These are phyloP conservation scores for Zygothrica quintamaculata DNA, from an alignment of 2,888 invertebrate genomes.

Conservation along the genomic window DNA sequence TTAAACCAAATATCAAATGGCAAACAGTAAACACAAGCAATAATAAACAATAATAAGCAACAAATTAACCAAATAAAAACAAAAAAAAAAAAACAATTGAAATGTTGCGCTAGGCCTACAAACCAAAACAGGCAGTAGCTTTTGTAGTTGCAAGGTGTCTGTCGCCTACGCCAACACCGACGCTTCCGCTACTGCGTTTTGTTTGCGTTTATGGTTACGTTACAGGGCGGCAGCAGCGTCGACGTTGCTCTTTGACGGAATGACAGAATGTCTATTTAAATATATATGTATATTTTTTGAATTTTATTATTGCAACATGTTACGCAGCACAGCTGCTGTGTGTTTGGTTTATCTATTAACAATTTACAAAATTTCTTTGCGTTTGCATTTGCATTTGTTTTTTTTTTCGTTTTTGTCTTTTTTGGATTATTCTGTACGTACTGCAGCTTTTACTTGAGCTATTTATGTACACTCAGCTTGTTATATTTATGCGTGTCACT, in stretches of 20 bases:
- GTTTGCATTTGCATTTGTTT: constrained; percentile 47
- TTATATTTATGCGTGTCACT: constrained; percentile 29
- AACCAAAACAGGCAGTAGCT: constrained; percentile 1
- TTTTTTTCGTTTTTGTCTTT: too few species aligned
- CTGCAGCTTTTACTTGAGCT: constrained; percentile 47
- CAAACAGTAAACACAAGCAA: constrained; percentile 3
- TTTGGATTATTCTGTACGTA: too few species aligned
- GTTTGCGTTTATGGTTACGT: constrained; percentile 36
- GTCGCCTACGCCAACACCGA: constrained; percentile 29
- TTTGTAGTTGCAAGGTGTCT: constrained; percentile 46
- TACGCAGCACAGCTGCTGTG: constrained; percentile 49
- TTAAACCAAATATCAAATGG: neutral
- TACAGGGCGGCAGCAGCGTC: constrained; percentile 27
- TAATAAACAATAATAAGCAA: constrained; percentile 13
- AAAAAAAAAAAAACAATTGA: constrained; percentile 29
- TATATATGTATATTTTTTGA: too few species aligned
- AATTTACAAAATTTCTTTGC: constrained; percentile 45
- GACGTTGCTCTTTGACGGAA: constrained; percentile 22
- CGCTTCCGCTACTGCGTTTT: constrained; percentile 38
- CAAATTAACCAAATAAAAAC: constrained; percentile 15
- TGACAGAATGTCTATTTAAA: constrained; percentile 57
- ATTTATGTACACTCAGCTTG: constrained; percentile 34
- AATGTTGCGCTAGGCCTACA: constrained; percentile 32
- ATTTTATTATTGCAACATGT: constrained; percentile 43
- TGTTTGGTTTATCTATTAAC: constrained; percentile 19